Conservation (phyloP, 2,797 vertebrate species). For the Hafferia zeledoni region DNA sequence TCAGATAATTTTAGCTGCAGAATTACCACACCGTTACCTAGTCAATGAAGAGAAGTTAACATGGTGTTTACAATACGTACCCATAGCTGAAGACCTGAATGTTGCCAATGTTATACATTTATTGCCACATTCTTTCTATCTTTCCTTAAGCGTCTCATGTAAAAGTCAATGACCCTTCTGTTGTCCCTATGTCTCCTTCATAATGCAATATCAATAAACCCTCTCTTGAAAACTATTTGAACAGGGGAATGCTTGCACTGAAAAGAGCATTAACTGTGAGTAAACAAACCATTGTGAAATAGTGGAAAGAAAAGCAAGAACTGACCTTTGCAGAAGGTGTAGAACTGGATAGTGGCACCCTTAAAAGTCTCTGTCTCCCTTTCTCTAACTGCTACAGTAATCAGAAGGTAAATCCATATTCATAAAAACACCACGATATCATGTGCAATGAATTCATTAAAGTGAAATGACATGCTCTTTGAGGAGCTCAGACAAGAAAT, state of each 20-base stretch:
- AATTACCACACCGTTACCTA: background rate
- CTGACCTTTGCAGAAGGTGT: background rate
- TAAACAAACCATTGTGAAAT: background rate
- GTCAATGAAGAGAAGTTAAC: background rate
- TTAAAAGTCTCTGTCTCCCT: conserved; percentile 27
- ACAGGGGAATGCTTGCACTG: background rate
- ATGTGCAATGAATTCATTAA: conserved; percentile 46
- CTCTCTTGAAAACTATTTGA: background rate
- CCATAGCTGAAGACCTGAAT: background rate
- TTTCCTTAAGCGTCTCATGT: background rate
- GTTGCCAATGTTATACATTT: background rate
- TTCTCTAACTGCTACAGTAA: conserved; percentile 8
- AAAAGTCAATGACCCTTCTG: background rate
- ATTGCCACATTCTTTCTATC: background rate
- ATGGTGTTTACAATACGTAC: background rate
- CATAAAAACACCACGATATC: conserved; percentile 24
- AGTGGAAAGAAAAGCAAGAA: background rate
- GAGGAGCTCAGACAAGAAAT: background rate
- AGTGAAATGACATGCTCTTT: background rate
- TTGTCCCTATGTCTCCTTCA: background rate
- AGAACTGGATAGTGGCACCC: background rate
- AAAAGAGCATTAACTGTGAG: background rate
- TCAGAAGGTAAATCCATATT: conserved; percentile 53
- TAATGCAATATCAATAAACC: background rate
- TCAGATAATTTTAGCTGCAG: background rate